Conservation (phyloP, 2,113 vertebrate species). For the Gorsachius goisagi region DNA sequence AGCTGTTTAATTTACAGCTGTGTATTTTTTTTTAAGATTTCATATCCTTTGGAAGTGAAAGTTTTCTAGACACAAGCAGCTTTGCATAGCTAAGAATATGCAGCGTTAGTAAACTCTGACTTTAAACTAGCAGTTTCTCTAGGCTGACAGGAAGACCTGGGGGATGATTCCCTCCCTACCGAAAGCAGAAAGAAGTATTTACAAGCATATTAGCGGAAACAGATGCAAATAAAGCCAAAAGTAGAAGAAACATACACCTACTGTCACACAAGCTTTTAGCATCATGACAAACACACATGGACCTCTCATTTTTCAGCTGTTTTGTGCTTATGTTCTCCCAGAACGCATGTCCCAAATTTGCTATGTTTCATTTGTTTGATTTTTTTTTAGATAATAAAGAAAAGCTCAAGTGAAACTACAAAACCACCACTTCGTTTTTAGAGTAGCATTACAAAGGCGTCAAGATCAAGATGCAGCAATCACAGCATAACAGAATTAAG, state of each 20-base stretch:
- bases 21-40: neutral
- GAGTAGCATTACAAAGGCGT: neutral
- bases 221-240: neutral
- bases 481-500: neutral
- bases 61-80: neutral
- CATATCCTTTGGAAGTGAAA: neutral
- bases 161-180: neutral
- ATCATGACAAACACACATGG: neutral
- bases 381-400: neutral
- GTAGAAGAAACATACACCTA: neutral
- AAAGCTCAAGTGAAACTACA: neutral
- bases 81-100: neutral
- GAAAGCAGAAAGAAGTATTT: neutral
- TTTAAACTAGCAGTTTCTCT: neutral
- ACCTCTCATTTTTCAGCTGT: neutral
- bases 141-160: neutral
- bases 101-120: neutral
- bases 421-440: neutral
- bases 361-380: neutral
- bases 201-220: neutral
- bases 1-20: neutral
- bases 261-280: neutral
- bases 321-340: neutral
- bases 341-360: neutral
- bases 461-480: neutral